phyloP scores from a whole-genome alignment of 2,797 vertebrate genomes.

The Platyrinchus mystaceus region DNA sequence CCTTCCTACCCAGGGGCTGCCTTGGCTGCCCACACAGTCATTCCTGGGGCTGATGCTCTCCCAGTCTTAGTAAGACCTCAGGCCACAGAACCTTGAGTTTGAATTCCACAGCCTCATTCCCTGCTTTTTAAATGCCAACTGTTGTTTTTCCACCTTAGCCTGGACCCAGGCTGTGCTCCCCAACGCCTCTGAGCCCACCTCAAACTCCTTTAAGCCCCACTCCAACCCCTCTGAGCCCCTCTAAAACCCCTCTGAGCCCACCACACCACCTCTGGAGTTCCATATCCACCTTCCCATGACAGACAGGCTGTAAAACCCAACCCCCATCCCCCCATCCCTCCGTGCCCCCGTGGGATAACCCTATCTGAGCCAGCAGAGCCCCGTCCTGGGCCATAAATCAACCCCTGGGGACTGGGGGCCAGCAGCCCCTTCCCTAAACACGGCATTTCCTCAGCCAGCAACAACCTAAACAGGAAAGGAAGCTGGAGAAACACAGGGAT shows the following conservation, averaged over 20 bases:
- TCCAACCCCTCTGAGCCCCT: neutral
- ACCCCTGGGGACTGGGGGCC: neutral
- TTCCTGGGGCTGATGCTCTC: neutral
- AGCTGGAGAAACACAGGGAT: neutral
- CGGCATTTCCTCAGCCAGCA: neutral
- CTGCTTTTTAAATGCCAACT: neutral
- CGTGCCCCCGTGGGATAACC: fast-evolving
- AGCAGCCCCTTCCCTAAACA: neutral
- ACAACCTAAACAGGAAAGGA: neutral
- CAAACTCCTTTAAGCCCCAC: too few species aligned
- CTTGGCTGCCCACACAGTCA: neutral
- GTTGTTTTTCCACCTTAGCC: neutral
- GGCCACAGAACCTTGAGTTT: neutral
- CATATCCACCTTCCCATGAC: neutral
- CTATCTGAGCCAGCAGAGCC: neutral
- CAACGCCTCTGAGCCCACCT: neutral
- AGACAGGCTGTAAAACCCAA: neutral
- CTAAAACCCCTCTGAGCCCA: neutral
- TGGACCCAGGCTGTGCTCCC: neutral
- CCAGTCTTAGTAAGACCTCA: neutral
- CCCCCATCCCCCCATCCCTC: fast-evolving
- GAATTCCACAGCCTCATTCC: neutral
- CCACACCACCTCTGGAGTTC: neutral
- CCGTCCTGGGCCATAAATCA: neutral
- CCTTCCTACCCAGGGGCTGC: neutral